Evolutionary conservation across 2,888 invertebrate genomes (phyloP).

Genomic region (Heliconius aoede): DNA sequence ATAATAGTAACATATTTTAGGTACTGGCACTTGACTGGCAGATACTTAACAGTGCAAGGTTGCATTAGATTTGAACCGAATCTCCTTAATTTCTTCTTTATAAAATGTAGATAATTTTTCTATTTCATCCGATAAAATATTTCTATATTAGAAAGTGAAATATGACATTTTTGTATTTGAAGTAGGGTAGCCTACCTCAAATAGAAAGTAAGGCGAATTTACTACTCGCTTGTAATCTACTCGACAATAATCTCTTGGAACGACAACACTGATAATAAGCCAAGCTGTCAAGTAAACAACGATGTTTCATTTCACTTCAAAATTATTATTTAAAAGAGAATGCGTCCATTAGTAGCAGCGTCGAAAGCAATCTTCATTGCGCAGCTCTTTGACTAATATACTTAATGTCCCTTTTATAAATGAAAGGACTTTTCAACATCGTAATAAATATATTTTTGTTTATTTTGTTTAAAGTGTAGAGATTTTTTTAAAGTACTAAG

Average conservation of each 20-base stretch:
- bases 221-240: not conserved
- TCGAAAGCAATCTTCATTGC: not conserved
- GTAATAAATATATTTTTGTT: not conserved
- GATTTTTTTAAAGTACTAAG: no score
- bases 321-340: not conserved
- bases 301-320: not conserved
- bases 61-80: no score
- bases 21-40: no score
- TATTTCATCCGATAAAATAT: no score
- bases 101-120: no score
- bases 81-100: no score
- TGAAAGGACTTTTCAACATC: not conserved
- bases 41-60: no score
- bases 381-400: conserved; percentile 4
- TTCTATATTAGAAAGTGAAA: no score
- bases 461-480: not conserved
- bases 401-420: not conserved
- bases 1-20: no score
- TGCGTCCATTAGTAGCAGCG: conserved; percentile 2
- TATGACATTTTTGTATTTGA: no score
- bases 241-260: not conserved
- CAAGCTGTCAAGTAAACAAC: not conserved
- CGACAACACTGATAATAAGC: not conserved
- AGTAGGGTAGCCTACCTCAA: no score
- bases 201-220: not conserved